phyloP scores from a whole-genome alignment of 2,797 vertebrate genomes.

The Gymnodraco acuticeps region DNA sequence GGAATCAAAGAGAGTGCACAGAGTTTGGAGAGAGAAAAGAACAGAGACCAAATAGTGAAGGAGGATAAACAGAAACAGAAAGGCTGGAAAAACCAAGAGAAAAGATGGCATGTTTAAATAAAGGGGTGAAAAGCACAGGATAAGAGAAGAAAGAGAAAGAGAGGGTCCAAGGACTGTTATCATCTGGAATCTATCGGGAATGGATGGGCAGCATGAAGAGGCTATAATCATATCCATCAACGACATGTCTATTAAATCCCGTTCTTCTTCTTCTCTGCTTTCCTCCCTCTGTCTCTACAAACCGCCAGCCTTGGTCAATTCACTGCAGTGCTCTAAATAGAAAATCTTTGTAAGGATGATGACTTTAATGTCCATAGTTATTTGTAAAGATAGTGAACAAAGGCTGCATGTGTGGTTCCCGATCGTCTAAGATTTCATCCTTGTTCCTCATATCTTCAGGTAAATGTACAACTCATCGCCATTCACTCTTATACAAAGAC shows the following conservation, averaged over 20 bases:
- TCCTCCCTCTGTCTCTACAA: constrained; percentile 43
- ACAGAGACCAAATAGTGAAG: constrained; percentile 22
- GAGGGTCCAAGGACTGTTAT: constrained; percentile 62
- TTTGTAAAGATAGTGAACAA: constrained; percentile 43
- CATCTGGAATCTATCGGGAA: constrained; percentile 81
- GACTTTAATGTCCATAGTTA: constrained; percentile 54
- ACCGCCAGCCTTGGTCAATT: constrained; percentile 58
- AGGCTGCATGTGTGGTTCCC: constrained; percentile 30
- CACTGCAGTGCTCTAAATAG: constrained; percentile 60
- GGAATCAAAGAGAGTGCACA: constrained; percentile 54
- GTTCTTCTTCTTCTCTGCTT: constrained; percentile 55
- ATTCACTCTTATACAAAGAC: constrained; percentile 1
- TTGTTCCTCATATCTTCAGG: constrained; percentile 39
- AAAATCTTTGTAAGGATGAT: constrained; percentile 57
- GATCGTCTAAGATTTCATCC: constrained; percentile 9
- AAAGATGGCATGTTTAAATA: constrained; percentile 31
- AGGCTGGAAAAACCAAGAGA: constrained; percentile 32
- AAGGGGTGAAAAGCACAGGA: constrained; percentile 43
- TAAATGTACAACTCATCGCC: constrained; percentile 16
- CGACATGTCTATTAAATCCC: constrained; percentile 69
- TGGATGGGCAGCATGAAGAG: constrained; percentile 70
- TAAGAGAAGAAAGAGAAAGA: constrained; percentile 53
- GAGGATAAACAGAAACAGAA: constrained; percentile 56
- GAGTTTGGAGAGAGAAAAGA: constrained; percentile 28
- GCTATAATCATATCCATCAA: constrained; percentile 80